Base-by-base conservation (phyloP, 2,888 invertebrate species). In the Branchellion lobata region DNA sequence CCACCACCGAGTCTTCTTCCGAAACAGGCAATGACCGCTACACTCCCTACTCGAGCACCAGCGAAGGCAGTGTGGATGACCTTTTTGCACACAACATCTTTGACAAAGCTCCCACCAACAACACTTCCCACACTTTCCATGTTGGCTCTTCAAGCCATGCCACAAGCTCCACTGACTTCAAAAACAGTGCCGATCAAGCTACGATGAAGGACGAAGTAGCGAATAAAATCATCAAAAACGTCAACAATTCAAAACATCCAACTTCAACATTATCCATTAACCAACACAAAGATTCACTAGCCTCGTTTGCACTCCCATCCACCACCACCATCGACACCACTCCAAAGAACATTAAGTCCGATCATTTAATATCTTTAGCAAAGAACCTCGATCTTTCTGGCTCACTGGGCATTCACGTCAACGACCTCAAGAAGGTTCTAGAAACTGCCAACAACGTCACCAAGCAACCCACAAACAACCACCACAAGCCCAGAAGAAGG, bases 371-470 rank as follows among this genome's bases (percentile, higher is more conserved):
- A 1, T 31, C 33, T 31, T n/a, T 77, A 11, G 34, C 34, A 11
- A 77, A 77, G 57, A 34, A 33, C 31, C 47, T 77, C n/a, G 77
- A 77, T 65, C 65, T 77, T 18, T 31, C 69, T 14, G 61, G 74
- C 29, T 36, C 78, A 11, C 71, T 81, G 18, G 69, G 79, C 65
- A 61, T 81, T 34, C 65, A 79, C 31, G 79, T 81, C n/a, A 79
- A 71, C 11, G 81, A 81, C 40, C 79, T 81, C n/a, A 79, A 81
- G 69, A 79, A 75, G 36, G 81, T 81, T 18, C 74, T 81, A 31
- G 81, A 81, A 40, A 75, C 81, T 0, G 81, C 77, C 33, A 65
- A 57, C n/a, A 57, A 34, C 31, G 33, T 31, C 14, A 31, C 51
- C 0, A 34, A 34, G 11, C 8, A 72, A 65, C n/a, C 65, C 65